A percentile compares a stretch with the other conserved stretches of the same genome.
Conservation (phyloP, 2,888 invertebrate species). For the Apodemia duryi region DNA sequence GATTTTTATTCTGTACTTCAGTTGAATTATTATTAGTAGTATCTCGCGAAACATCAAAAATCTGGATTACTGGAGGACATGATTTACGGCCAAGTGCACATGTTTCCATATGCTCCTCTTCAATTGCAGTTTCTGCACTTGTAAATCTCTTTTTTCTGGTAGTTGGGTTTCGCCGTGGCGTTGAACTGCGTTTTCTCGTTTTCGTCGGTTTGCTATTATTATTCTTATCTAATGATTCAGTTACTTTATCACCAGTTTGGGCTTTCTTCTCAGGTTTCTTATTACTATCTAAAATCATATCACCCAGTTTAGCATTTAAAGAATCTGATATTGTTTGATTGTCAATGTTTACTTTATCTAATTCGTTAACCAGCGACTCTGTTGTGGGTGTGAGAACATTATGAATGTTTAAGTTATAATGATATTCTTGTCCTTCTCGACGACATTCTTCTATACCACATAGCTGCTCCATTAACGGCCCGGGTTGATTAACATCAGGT, state of each 20-base stretch:
- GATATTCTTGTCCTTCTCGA: conserved; percentile 28
- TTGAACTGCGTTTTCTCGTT: conserved; percentile 34
- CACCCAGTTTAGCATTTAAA: conserved; percentile 48
- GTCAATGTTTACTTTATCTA: conserved; percentile 42
- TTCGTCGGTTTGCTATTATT: conserved; percentile 34
- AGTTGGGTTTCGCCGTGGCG: conserved; percentile 34
- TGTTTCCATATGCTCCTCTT: conserved; percentile 52
- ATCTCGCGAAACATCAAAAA: conserved; percentile 31
- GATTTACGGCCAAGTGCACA: conserved; percentile 48
- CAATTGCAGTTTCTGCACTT: conserved; percentile 41
- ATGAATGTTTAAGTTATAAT: conserved; percentile 28
- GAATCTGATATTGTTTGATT: conserved; percentile 49
- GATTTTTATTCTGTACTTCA: conserved; percentile 19
- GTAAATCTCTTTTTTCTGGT: conserved; percentile 24
- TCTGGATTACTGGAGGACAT: conserved; percentile 44
- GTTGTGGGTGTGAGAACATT: conserved; percentile 33
- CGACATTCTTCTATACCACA: conserved; percentile 40
- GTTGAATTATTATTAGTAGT: conserved; percentile 29
- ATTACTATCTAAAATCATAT: conserved; percentile 59
- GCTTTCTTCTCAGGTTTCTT: conserved; percentile 46
- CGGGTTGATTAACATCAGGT: conserved; percentile 46
- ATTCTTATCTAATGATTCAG: conserved; percentile 20
- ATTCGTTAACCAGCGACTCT: conserved; percentile 48
- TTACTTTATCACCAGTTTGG: conserved; percentile 32
- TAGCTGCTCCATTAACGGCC: conserved; percentile 58